phyloP scores from a whole-genome alignment of 1,140 invertebrate genomes.

The Ridgeia piscesae region DNA sequence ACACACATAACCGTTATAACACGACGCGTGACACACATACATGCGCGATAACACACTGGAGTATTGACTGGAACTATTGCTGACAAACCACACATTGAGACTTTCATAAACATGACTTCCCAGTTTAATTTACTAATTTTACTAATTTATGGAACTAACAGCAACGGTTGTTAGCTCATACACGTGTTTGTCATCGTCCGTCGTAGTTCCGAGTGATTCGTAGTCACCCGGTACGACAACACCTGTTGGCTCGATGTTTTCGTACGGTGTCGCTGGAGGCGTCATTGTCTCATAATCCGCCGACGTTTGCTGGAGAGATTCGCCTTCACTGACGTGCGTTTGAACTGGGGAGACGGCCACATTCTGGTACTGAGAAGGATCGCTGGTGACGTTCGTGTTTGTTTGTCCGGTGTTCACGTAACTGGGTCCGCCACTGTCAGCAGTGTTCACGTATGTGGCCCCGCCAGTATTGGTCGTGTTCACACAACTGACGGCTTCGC shows the following conservation, averaged over 20 bases:
- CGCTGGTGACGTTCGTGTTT: background rate
- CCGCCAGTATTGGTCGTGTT: background rate
- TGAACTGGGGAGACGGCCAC: background rate
- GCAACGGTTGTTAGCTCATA: background rate
- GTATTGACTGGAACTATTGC: too few relatives aligned
- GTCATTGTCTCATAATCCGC: background rate
- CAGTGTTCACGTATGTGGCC: too few relatives aligned
- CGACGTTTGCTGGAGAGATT: background rate
- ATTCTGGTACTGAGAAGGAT: background rate
- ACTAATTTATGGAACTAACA: too few relatives aligned
- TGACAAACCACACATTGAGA: too few relatives aligned
- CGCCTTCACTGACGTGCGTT: background rate
- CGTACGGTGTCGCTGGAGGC: background rate
- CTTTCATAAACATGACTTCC: too few relatives aligned
- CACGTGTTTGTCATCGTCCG: background rate
- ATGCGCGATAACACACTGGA: too few relatives aligned
- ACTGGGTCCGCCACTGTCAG: too few relatives aligned
- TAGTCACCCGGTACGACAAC: background rate
- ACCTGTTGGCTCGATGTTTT: background rate
- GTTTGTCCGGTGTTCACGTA: too few relatives aligned
- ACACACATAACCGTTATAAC: background rate
- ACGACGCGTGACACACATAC: too few relatives aligned
- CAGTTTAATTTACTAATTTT: too few relatives aligned
- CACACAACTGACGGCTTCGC: background rate
- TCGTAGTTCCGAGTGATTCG: background rate